phyloP scores from a whole-genome alignment of 1,140 invertebrate genomes.

The Aethina tumida region DNA sequence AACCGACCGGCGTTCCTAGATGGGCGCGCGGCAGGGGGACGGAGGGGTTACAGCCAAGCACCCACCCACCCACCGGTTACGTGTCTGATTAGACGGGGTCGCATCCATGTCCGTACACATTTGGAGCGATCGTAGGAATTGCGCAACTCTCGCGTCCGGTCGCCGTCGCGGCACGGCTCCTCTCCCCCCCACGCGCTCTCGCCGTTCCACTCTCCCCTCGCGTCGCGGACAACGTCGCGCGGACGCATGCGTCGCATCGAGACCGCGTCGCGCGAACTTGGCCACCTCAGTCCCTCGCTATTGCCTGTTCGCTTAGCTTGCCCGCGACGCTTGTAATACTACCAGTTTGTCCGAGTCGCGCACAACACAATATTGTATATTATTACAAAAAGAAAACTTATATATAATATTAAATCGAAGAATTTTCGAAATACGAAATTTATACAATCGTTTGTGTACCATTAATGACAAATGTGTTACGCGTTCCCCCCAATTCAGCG shows the following conservation, averaged over 20 bases:
- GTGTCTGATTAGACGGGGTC: too few species aligned
- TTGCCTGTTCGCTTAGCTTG: conserved; percentile 38
- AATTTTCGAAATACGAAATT: too few species aligned
- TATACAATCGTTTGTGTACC: too few species aligned
- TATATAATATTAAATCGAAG: too few species aligned
- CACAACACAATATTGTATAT: conserved; percentile 15
- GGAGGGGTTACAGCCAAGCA: too few species aligned
- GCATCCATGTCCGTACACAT: conserved; percentile 8
- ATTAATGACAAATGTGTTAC: too few species aligned
- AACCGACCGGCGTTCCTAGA: too few species aligned
- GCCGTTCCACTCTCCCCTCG: conserved; percentile 15
- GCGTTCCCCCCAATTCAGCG: too few species aligned
- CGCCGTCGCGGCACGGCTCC: conserved; percentile 7
- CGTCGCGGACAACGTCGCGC: conserved; percentile 9
- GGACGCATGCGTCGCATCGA: conserved; percentile 13
- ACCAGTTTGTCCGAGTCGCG: conserved; percentile 35
- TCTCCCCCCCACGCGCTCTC: conserved; percentile 11
- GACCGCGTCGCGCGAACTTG: conserved; percentile 20
- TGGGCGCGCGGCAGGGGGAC: too few species aligned
- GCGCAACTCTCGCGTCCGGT: conserved; percentile 20
- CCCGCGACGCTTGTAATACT: conserved; percentile 36
- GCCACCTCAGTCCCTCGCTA: conserved; percentile 34
- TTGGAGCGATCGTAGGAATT: conserved; percentile 19
- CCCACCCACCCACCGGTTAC: too few species aligned
- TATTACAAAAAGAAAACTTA: conserved; percentile 10